A percentile compares a stretch with the other conserved stretches of the same genome.
These are phyloP conservation scores for Amniataba percoides DNA, from an alignment of 2,797 vertebrate genomes.

Conservation along the genomic window DNA sequence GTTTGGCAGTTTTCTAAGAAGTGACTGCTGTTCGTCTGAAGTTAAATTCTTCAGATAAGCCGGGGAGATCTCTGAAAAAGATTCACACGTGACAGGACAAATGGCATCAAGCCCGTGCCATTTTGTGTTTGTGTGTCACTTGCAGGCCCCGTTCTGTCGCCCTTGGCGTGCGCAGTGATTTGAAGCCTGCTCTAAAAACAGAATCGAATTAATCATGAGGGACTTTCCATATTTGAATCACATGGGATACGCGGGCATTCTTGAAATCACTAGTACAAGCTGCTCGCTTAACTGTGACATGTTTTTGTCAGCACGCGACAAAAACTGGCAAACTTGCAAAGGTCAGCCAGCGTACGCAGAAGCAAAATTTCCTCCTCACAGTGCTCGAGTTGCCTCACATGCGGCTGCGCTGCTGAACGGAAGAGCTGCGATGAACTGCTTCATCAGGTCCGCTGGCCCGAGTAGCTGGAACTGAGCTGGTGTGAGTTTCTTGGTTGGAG, in stretches of 20 bases:
- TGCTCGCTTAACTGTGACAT: constrained; percentile 4
- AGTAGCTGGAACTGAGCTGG: neutral
- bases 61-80: neutral
- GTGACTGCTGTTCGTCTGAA: neutral
- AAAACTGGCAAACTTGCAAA: constrained; percentile 7
- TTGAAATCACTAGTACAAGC: constrained; percentile 48
- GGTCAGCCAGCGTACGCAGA: neutral
- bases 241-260: constrained; percentile 53
- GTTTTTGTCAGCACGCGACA: neutral
- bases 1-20: constrained; percentile 5
- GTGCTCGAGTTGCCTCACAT: neutral
- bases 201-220: constrained; percentile 64
- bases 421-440: neutral
- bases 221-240: constrained; percentile 73
- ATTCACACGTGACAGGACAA: constrained; percentile 12
- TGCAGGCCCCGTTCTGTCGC: neutral
- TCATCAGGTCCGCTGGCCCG: neutral
- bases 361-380: constrained; percentile 21
- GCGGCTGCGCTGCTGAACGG: too few relatives aligned
- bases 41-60: neutral
- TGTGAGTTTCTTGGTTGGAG: neutral
- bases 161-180: constrained; percentile 41
- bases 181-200: constrained; percentile 23
- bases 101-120: neutral
- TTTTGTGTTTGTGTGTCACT: neutral